These are phyloP conservation scores for Acrocephalus scirpaceus DNA, from an alignment of 2,797 vertebrate species.

Conservation along the genomic window DNA sequence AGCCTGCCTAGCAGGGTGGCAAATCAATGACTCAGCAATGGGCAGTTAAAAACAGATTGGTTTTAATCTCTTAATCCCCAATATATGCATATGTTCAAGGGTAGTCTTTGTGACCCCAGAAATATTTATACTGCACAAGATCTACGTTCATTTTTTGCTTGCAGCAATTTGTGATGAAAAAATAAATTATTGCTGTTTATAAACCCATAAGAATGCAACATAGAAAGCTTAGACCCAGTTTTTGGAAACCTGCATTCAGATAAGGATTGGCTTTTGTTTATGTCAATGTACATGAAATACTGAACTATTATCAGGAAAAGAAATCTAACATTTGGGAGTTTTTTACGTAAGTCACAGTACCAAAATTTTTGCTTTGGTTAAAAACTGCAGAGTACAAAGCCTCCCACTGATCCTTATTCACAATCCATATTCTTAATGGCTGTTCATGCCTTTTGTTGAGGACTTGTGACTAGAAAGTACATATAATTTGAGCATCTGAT, in stretches of 20 bases:
- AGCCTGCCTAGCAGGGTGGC: neutral
- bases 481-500: neutral
- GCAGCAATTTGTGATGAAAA: neutral
- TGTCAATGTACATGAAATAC: neutral
- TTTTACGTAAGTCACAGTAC: neutral
- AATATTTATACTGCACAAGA: neutral
- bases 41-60: neutral
- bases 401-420: neutral
- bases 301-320: neutral
- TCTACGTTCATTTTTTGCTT: neutral
- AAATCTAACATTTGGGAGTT: neutral
- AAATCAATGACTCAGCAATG: conserved; percentile 39
- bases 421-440: neutral
- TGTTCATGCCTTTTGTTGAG: neutral
- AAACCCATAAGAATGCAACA: neutral
- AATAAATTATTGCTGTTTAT: neutral
- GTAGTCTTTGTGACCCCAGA: neutral
- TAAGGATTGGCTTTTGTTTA: neutral
- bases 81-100: neutral
- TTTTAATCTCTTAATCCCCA: conserved; percentile 48
- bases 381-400: neutral
- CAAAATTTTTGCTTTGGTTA: neutral
- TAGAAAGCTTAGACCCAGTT: neutral
- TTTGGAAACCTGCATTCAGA: neutral
- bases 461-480: neutral